Percentiles rank a stretch among this genome's conserved stretches.
Evolutionary conservation across 2,888 invertebrate genomes (phyloP).

Genomic region (Pediacus dermestoides): DNA sequence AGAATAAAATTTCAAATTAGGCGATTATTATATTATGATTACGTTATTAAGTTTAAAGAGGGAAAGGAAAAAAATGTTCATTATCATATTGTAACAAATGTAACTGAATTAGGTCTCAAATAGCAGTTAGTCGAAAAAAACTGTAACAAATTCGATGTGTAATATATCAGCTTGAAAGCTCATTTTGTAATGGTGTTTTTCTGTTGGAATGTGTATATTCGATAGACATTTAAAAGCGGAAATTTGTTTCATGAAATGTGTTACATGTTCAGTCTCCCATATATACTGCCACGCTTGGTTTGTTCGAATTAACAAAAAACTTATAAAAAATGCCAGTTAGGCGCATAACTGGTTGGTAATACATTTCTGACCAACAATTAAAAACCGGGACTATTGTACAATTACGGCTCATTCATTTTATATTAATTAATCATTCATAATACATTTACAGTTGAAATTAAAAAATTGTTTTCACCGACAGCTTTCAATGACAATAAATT

Average conservation of each 20-base stretch:
- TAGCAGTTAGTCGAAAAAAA: too few species aligned
- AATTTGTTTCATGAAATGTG: conserved; percentile 35
- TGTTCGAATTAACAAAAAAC: conserved; percentile 23
- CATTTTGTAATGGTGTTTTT: conserved; percentile 27
- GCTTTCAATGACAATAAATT: too few species aligned
- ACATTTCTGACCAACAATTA: conserved; percentile 12
- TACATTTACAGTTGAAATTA: too few species aligned
- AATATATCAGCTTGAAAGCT: conserved; percentile 29
- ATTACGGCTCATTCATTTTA: conserved; percentile 10
- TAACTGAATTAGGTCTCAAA: too few species aligned
- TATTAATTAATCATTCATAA: conserved; percentile 12
- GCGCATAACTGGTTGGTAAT: conserved; percentile 11
- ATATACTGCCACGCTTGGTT: conserved; percentile 18
- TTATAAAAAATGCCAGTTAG: conserved; percentile 17
- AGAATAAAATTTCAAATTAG: too few species aligned
- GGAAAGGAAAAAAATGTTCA: too few species aligned
- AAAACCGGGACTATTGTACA: conserved; percentile 11
- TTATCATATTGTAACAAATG: too few species aligned
- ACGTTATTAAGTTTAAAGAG: too few species aligned
- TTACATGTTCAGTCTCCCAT: conserved; percentile 23
- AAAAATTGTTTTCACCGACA: too few species aligned
- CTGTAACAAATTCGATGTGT: conserved; percentile 15
- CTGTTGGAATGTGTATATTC: conserved; percentile 23
- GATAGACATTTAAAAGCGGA: conserved; percentile 37
- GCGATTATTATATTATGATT: too few species aligned